These are phyloP conservation scores for Progne subis DNA, from an alignment of 2,113 vertebrate species.

Conservation along the genomic window DNA sequence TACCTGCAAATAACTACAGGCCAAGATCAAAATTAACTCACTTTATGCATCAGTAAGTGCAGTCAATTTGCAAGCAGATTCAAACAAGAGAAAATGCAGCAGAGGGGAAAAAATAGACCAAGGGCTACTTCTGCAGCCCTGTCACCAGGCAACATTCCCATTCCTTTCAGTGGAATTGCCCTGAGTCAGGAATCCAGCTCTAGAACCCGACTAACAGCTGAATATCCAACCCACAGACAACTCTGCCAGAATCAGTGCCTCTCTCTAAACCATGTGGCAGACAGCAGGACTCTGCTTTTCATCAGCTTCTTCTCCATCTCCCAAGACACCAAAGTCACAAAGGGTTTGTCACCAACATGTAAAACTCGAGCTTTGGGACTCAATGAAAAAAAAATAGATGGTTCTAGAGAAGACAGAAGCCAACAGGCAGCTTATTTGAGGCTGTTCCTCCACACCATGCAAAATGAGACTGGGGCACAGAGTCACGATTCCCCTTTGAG, in stretches of 20 bases:
- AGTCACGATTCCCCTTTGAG: rapidly evolving
- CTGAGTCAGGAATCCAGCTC: neutral
- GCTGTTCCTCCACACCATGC: neutral
- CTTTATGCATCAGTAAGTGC: neutral
- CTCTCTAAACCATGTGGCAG: neutral
- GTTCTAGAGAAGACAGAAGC: neutral
- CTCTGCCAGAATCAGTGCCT: neutral
- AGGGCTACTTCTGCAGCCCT: neutral
- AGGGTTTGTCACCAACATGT: neutral
- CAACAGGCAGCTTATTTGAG: neutral
- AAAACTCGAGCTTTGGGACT: neutral
- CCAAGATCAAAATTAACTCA: constrained; percentile 11
- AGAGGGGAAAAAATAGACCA: neutral
- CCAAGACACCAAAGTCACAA: neutral
- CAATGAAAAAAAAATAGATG: neutral
- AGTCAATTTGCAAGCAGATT: neutral
- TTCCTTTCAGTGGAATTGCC: neutral
- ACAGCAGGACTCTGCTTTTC: neutral
- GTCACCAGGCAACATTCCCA: neutral
- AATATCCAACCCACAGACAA: neutral
- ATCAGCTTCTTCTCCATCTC: neutral
- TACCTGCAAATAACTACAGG: neutral
- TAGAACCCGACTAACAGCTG: neutral
- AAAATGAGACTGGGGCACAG: neutral
- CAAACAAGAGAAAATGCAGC: neutral